Base-by-base conservation (phyloP, 1,140 invertebrate species). In the Diploscapter pachys region DNA sequence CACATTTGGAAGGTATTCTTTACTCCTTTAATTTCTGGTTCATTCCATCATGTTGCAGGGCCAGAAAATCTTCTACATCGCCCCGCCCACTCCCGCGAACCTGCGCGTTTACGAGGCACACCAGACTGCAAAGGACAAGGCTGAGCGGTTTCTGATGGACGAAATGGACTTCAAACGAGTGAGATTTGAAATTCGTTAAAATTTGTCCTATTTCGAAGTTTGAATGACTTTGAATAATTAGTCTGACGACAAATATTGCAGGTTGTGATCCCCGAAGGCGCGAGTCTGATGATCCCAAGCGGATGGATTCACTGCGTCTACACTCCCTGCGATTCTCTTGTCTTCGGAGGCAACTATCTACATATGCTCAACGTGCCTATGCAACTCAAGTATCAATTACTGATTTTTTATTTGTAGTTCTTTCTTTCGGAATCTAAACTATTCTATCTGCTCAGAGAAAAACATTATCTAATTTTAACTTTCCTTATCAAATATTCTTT, bases 241-340 rank as follows among this genome's bases (percentile, higher is more conserved):
- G 31, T 31, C 31, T 31, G 57, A 65, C 54, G 62, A 52, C 4
- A 5, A 63, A 51, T 52, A 3, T 68, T 90, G 71, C 91, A 90
- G 77, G 74, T 78, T 4, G 88, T 90, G 50, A 85, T 94, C 52
- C 90, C 89, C 72, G 89, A 92, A 65, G 93, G 93, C 0, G 90
- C 95, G 83, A 96, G 93, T 0, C 89, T 96, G 78, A 91, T 96
- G 85, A 93, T 96, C 72, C 94, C 94, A 3, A 92, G 92, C 31
- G 94, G 93, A 0, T 96, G 94, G 94, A 95, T 96, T 78, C 94
- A 96, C 86, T 93, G 93, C 4, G 93, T 95, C n/a, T 89, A 92
- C 73, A 96, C 93, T 0, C 92, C 93, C 0, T 88, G 90, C 49
- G 94, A 96, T 87, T 93, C 93, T 0, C 87, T 96, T 6, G 93